Evolutionary conservation across 1,140 invertebrate species (phyloP).

Genomic region (Magallana ariakensis): DNA sequence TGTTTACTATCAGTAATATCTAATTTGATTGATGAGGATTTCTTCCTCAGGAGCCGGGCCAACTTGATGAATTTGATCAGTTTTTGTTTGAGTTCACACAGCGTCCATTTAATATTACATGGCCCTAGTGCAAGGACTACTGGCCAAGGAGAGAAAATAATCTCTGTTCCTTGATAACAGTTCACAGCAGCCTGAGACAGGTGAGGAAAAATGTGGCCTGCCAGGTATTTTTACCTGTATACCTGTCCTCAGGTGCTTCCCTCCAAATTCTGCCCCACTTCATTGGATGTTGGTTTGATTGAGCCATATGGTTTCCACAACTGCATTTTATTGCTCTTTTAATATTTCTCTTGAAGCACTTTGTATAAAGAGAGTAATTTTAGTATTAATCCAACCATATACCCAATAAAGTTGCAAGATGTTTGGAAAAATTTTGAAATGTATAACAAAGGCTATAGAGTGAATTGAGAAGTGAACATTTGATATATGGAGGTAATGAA

Average conservation of each 20-base stretch:
- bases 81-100: background rate
- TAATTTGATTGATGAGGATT: slow-evolving; percentile 9
- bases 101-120: background rate
- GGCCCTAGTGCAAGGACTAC: background rate
- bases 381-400: background rate
- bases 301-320: background rate
- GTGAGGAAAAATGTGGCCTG: background rate
- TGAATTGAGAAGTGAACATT: background rate
- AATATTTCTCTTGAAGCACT: background rate
- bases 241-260: background rate
- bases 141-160: slow-evolving; percentile 14
- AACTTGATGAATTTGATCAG: slow-evolving; percentile 11
- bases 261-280: slow-evolving; percentile 12
- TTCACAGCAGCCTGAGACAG: background rate
- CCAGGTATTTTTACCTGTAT: background rate
- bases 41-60: background rate
- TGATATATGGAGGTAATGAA: background rate
- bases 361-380: background rate
- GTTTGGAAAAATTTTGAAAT: background rate
- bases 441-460: background rate
- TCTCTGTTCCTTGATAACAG: background rate
- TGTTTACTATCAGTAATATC: slow-evolving; percentile 16
- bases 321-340: background rate
- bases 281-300: slow-evolving; percentile 1
- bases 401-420: background rate